Conservation (phyloP, 92 coral and sea anemone genomes). For the Montipora capitata region DNA sequence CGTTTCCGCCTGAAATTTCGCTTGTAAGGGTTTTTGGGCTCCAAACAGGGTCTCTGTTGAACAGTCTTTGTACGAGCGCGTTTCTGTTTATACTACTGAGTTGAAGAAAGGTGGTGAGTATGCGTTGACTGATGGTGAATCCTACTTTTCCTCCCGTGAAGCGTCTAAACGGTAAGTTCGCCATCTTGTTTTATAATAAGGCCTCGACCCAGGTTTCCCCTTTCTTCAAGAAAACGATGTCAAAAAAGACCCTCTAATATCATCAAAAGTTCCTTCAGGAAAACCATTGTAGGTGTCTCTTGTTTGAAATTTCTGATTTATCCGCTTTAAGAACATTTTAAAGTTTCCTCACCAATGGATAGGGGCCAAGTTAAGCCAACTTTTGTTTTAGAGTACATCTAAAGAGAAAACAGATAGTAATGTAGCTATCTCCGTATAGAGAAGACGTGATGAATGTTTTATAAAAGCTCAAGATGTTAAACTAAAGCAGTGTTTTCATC, state of each 20-base stretch:
- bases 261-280: too few relatives aligned
- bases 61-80: neutral
- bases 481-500: neutral
- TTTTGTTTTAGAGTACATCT: neutral
- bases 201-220: too few relatives aligned
- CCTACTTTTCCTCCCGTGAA: neutral
- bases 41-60: neutral
- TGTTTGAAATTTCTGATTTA: neutral
- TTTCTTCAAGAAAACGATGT: too few relatives aligned
- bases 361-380: neutral
- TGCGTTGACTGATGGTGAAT: neutral
- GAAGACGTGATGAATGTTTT: too few relatives aligned
- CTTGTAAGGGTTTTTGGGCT: neutral
- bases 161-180: conserved; percentile 5
- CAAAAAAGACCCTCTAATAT: too few relatives aligned
- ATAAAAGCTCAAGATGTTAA: neutral
- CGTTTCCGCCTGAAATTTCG: neutral
- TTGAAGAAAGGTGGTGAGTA: neutral
- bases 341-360: neutral
- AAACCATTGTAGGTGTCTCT: too few relatives aligned
- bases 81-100: neutral
- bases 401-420: too few relatives aligned
- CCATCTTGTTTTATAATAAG: conserved; percentile 1
- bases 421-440: too few relatives aligned
- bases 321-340: too few relatives aligned